These are phyloP conservation scores for Amphiduros pacificus DNA, from an alignment of 2,888 invertebrate species.

Conservation along the genomic window DNA sequence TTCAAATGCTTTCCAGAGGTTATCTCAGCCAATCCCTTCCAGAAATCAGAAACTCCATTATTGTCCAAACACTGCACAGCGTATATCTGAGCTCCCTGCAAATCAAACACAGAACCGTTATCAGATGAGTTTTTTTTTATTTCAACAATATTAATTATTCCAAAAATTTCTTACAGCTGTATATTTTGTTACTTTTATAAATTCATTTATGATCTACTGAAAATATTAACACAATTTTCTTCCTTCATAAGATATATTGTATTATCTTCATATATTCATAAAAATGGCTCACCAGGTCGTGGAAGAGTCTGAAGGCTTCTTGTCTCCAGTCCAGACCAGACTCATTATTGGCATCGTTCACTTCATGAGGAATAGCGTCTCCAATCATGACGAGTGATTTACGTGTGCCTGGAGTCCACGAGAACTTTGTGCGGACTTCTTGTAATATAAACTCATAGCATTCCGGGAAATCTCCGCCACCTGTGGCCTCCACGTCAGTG, in stretches of 20 bases:
- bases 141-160: not conserved
- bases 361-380: slow-evolving; percentile 49
- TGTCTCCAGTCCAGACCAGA: slow-evolving; percentile 41
- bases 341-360: slow-evolving; percentile 33
- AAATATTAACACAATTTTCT: too few species aligned
- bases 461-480: slow-evolving; percentile 50
- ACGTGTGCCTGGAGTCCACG: slow-evolving; percentile 50
- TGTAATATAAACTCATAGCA: slow-evolving; percentile 51
- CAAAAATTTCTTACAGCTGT: too few species aligned
- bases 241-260: not conserved
- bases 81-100: slow-evolving; percentile 44
- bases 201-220: too few species aligned
- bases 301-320: slow-evolving; percentile 33
- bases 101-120: not conserved
- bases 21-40: slow-evolving; percentile 34
- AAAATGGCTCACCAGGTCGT: slow-evolving; percentile 26
- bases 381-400: slow-evolving; percentile 51
- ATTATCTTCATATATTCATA: not conserved
- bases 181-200: too few species aligned
- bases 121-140: not conserved
- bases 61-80: slow-evolving; percentile 33
- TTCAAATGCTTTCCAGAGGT: slow-evolving; percentile 45
- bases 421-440: slow-evolving; percentile 38
- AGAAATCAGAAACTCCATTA: slow-evolving; percentile 31
- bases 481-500: slow-evolving; percentile 39